These are phyloP conservation scores for Eospalax fontanierii DNA, from an alignment of 2,797 vertebrate species.

Conservation along the genomic window DNA sequence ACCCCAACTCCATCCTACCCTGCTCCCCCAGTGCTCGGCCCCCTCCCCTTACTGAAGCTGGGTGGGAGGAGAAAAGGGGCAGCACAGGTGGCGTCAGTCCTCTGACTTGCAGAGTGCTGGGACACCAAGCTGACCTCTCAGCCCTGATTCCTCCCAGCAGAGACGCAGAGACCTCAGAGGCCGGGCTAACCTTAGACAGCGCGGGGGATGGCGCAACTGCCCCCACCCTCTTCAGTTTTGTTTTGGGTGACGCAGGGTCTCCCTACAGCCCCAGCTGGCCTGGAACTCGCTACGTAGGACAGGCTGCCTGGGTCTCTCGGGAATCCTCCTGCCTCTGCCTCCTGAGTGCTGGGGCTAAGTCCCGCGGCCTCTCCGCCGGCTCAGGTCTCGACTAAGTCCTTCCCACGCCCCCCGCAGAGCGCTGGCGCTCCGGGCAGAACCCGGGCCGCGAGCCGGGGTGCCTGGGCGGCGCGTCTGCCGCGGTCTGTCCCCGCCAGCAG, in stretches of 20 bases:
- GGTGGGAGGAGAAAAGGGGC: neutral
- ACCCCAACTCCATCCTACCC: neutral
- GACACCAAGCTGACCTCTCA: neutral
- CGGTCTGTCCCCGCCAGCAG: constrained; percentile 32
- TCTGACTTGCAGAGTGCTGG: neutral
- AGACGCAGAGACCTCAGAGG: neutral
- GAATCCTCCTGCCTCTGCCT: too few species aligned
- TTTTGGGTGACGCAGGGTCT: neutral
- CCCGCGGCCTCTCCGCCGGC: too few species aligned
- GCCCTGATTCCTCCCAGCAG: neutral
- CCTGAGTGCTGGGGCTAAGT: too few species aligned
- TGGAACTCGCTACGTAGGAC: too few species aligned
- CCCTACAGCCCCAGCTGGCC: too few species aligned
- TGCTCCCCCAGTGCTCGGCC: neutral
- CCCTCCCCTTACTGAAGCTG: neutral
- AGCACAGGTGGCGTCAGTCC: neutral
- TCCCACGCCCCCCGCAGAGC: too few species aligned
- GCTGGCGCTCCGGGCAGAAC: too few species aligned
- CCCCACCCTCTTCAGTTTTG: too few species aligned
- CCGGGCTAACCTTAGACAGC: neutral
- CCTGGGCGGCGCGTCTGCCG: neutral
- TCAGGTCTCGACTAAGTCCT: too few species aligned
- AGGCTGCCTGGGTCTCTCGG: too few species aligned
- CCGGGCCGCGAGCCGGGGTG: neutral
- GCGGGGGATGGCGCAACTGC: neutral